Evolutionary conservation across 2,888 invertebrate genomes (phyloP).

Genomic region (Alcis repandata): DNA sequence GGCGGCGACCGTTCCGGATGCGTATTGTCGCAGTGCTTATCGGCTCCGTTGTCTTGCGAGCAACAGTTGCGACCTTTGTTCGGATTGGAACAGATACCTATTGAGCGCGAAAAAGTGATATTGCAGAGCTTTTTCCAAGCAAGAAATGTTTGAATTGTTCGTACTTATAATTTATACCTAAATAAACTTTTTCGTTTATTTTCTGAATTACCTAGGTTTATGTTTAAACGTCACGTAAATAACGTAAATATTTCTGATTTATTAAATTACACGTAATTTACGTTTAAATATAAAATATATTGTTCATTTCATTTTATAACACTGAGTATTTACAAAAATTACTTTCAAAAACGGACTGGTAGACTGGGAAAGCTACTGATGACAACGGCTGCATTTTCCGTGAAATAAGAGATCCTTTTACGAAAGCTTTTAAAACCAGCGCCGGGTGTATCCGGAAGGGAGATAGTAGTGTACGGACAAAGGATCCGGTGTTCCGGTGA

Average conservation of each 20-base stretch:
- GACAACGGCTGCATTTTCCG: slow-evolving; percentile 13
- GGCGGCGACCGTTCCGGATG: slow-evolving; percentile 32
- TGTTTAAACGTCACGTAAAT: no score
- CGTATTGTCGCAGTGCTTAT: slow-evolving; percentile 42
- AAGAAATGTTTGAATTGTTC: not conserved
- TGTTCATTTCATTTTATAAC: no score
- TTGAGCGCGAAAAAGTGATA: not conserved
- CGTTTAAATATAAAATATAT: no score
- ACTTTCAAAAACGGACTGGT: not conserved
- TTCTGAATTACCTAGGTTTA: no score
- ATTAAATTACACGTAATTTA: no score
- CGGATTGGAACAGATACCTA: not conserved
- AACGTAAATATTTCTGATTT: no score
- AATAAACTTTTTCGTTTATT: no score
- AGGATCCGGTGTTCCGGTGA: slow-evolving; percentile 38
- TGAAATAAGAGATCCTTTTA: slow-evolving; percentile 24
- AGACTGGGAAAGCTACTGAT: no score
- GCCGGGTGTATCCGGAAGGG: slow-evolving; percentile 40
- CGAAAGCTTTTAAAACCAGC: slow-evolving; percentile 33
- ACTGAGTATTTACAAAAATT: no score
- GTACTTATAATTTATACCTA: no score
- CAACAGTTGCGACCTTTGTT: slow-evolving; percentile 41
- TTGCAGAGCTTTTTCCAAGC: not conserved
- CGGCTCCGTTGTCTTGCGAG: slow-evolving; percentile 35
- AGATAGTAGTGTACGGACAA: slow-evolving; percentile 40